phyloP scores from a whole-genome alignment of 2,113 vertebrate genomes.

The Pholis gunnellus region DNA sequence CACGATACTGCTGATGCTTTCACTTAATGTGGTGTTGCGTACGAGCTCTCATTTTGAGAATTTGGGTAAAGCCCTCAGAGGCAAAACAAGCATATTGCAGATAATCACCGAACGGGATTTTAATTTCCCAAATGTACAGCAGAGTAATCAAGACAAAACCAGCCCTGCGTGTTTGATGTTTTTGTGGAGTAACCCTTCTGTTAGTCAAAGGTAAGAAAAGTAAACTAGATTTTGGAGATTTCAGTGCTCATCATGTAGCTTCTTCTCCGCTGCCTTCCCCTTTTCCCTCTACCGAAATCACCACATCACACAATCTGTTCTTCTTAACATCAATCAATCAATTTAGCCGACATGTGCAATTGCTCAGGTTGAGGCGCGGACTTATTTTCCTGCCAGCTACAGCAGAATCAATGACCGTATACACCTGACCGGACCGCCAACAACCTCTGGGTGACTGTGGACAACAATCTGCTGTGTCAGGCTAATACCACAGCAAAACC shows the following conservation, averaged over 20 bases:
- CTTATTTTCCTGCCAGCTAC: background rate
- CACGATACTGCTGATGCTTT: background rate
- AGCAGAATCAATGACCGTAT: no score
- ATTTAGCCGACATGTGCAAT: background rate
- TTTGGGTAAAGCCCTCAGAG: background rate
- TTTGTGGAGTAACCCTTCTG: background rate
- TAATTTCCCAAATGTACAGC: background rate
- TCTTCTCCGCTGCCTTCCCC: background rate
- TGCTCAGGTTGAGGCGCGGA: background rate
- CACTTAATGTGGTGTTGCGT: background rate
- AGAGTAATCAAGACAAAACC: background rate
- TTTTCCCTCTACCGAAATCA: background rate
- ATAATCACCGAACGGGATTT: background rate
- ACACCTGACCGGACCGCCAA: no score
- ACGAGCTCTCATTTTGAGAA: slow-evolving; percentile 2
- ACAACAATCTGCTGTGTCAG: slow-evolving; percentile 17
- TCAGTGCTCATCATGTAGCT: background rate
- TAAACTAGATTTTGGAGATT: background rate
- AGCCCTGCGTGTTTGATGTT: background rate
- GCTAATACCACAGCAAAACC: slow-evolving; percentile 28
- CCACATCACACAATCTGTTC: background rate
- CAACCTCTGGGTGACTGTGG: no score
- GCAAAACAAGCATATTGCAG: background rate
- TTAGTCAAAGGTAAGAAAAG: background rate
- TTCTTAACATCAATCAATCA: background rate